Conservation (phyloP, 2,888 invertebrate genomes). For the Drosophila setosimentum region DNA sequence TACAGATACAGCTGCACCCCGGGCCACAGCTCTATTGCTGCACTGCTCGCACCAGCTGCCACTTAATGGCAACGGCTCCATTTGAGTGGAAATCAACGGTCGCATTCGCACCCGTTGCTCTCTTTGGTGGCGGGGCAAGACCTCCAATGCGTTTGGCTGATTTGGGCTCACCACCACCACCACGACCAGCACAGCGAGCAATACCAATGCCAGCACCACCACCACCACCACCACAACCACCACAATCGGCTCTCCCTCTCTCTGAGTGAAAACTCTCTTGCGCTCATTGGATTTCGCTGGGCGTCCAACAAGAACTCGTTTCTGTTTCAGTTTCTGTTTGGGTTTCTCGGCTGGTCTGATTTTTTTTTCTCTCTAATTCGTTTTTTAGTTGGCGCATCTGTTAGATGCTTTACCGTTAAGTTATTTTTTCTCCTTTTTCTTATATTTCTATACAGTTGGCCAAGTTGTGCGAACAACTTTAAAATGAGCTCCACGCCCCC, state of each 20-base stretch:
- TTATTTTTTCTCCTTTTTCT: conserved; percentile 48
- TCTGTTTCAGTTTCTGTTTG: conserved; percentile 17
- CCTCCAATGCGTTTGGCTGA: conserved; percentile 83
- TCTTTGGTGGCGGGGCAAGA: conserved; percentile 81
- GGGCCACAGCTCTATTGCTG: conserved; percentile 41
- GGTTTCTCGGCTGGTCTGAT: background rate
- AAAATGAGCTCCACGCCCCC: conserved; percentile 66
- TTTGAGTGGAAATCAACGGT: conserved; percentile 70
- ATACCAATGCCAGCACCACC: conserved; percentile 34
- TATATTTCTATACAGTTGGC: conserved; percentile 12
- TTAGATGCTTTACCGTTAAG: conserved; percentile 72
- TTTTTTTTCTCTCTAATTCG: conserved; percentile 30
- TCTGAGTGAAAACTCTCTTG: conserved; percentile 54
- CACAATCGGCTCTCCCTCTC: conserved; percentile 25
- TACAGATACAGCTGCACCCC: conserved; percentile 45
- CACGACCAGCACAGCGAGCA: conserved; percentile 19
- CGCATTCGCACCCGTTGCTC: conserved; percentile 53
- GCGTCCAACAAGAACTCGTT: conserved; percentile 67
- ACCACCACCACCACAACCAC: conserved; percentile 34
- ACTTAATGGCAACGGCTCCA: conserved; percentile 21
- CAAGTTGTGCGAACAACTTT: conserved; percentile 54
- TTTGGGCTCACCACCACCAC: conserved; percentile 50
- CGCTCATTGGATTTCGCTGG: conserved; percentile 47
- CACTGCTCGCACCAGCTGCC: conserved; percentile 51
- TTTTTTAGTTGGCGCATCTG: conserved; percentile 69